Evolutionary conservation across 2,797 vertebrate genomes (phyloP), one percentile per base, ranked within the genome.

Genomic region (Cygnus olor): DNA sequence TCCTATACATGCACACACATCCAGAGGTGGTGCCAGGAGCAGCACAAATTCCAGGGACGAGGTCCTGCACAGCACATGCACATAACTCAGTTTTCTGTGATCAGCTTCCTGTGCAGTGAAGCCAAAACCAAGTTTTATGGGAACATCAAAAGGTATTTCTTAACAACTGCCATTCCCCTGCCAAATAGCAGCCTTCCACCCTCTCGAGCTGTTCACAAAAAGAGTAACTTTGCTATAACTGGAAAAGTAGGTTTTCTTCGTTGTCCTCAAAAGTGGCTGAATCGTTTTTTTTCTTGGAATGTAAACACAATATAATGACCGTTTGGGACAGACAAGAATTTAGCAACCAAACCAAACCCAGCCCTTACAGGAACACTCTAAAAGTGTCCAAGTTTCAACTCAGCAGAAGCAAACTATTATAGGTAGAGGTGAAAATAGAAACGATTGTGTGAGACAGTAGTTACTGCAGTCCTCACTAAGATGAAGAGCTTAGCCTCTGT

Each of bases 1-100:
- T 18, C 56, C 63, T 51, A 19, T 0, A 0, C 0, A 0, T 0
- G 8, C 53, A 16, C 30, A 53, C 1, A 6, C 16, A 53, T 0
- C 4, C 40, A 22, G 60, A 82, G 53, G 24, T 8, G 65, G 40
- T 30, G 69, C n/a, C 76, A 53, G 71, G 36, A 81, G 71, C 38
- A 68, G 65, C 6, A 49, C 25, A 36, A 30, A 25, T 16, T 20
- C 61, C 85, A 64, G 61, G 71, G 16, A 34, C 0, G 15, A 86
- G 40, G 14, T 22, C 49, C 74, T 73, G 57, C 51, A 70, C 40
- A 11, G 61, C 63, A 70, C 44, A 10, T 0, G 28, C 51, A 69
- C 49, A 77, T 28, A 45, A 34, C 68, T 12, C 30, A 5, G 9
- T 4, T 51, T 44, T 17, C 81, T 42, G 54, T 10, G 3, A 70